phyloP scores from a whole-genome alignment of 2,888 invertebrate species.

The Harpagoxenus sublaevis region DNA sequence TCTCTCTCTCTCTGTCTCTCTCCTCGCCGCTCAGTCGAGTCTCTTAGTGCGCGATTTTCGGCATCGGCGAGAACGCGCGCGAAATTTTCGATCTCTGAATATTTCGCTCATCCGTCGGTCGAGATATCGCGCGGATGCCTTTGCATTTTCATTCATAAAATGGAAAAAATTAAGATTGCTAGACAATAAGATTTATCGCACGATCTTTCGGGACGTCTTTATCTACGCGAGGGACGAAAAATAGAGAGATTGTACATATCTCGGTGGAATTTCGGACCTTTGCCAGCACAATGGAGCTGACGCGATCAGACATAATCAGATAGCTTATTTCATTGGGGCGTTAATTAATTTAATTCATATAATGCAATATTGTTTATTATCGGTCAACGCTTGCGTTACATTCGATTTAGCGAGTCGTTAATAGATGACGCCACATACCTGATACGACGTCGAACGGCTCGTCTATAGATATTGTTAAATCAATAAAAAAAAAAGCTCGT shows the following conservation, averaged over 20 bases:
- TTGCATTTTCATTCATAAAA: slow-evolving; percentile 33
- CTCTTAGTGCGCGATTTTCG: background rate
- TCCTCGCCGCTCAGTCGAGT: background rate
- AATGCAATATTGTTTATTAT: slow-evolving; percentile 20
- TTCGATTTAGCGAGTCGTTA: background rate
- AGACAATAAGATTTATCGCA: background rate
- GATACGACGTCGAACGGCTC: background rate
- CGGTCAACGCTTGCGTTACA: background rate
- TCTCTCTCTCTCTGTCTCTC: background rate
- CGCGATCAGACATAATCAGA: background rate
- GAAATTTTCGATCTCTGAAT: background rate
- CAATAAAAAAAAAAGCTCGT: background rate
- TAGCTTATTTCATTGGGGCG: background rate
- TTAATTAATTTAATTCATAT: slow-evolving; percentile 12
- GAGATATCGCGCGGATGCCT: background rate
- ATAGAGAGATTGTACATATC: background rate
- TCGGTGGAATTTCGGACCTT: background rate
- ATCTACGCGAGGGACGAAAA: background rate
- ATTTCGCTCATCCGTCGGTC: background rate
- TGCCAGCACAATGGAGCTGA: background rate
- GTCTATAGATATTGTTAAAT: no score
- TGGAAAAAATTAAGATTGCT: background rate
- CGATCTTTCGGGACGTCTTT: no score
- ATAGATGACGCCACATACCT: slow-evolving; percentile 14
- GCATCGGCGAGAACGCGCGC: background rate